phyloP scores from a whole-genome alignment of 1,140 invertebrate species.

The Aphelinus certus region DNA sequence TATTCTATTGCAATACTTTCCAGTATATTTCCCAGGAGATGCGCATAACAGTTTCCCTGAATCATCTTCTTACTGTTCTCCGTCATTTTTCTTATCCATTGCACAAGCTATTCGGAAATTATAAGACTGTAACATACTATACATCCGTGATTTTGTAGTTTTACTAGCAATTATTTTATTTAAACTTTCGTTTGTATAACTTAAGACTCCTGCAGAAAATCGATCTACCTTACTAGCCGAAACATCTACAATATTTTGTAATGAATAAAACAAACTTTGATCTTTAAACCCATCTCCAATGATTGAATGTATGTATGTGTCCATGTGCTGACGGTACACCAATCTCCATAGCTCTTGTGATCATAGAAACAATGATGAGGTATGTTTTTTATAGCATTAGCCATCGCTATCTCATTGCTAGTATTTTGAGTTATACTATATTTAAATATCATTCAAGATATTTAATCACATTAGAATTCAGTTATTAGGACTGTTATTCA shows the following conservation, averaged over 20 bases:
- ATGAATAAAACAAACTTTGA: background rate
- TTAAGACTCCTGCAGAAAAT: too few species aligned
- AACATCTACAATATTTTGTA: constrained; percentile 13
- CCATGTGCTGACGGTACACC: constrained; percentile 34
- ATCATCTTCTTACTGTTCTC: constrained; percentile 23
- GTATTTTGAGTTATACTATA: constrained; percentile 42
- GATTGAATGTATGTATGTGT: constrained; percentile 29
- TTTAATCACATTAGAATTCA: constrained; percentile 33
- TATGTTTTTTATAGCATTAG: constrained; percentile 41
- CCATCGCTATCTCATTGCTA: constrained; percentile 32
- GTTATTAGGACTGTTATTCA: constrained; percentile 36
- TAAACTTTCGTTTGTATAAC: too few species aligned
- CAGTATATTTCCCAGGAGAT: constrained; percentile 14
- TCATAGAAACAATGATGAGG: constrained; percentile 35
- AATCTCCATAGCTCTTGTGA: constrained; percentile 39
- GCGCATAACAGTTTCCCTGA: background rate
- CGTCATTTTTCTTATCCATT: constrained; percentile 37
- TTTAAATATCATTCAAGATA: constrained; percentile 41
- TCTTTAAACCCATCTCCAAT: constrained; percentile 41
- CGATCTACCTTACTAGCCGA: constrained; percentile 25
- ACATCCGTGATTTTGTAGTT: constrained; percentile 36
- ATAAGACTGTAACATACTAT: constrained; percentile 13
- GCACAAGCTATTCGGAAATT: constrained; percentile 29
- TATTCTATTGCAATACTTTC: background rate
- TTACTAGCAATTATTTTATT: constrained; percentile 27